Evolutionary conservation across 2,888 invertebrate genomes (phyloP), one percentile per base, ranked within the genome.

Genomic region (Prionchulus punctatus): DNA sequence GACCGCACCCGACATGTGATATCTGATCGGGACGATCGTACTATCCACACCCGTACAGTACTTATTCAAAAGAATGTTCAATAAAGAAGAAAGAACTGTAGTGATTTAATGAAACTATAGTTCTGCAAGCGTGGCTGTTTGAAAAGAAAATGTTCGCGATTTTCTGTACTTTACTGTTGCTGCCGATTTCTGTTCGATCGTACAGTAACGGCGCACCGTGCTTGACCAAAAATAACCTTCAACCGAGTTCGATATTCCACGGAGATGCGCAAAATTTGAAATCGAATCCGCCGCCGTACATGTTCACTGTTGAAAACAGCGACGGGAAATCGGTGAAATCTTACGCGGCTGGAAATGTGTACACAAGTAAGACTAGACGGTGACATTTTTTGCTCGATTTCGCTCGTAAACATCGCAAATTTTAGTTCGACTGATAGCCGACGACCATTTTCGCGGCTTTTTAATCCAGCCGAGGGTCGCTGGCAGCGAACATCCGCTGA

Each of bases 191-290:
- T n/a, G n/a, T n/a, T n/a, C n/a, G n/a, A n/a, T n/a, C n/a, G n/a
- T n/a, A n/a, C n/a, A n/a, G n/a, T n/a, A n/a, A n/a, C n/a, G 57
- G 57, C 2, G 57, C 57, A 2, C 57, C 57, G 2, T 57, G 57
- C 27, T 3, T 2, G 15, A 4, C 54, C 7, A 53, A 57, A 48
- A 21, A 54, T 27, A 45, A 23, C 2, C 23, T 57, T 21, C 15
- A 28, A 26, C 54, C 54, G 2, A 53, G 31, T 27, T 1, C 49
- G 27, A 2, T 55, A 15, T 28, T 54, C n/a, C 48, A 57, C 42
- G 57, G 57, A 18, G 4, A 2, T 2, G 12, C 50, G 28, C 50
- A 49, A 49, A 25, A 25, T n/a, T 48, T 48, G 30, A 12, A 25
- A 15, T 21, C 15, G 21, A 25, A 15, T 30, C 31, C 43, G 25